A percentile compares a stretch with the other conserved stretches of the same genome.
Conservation (phyloP, 2,888 invertebrate genomes). For the Lamellibrachia satsuma region DNA sequence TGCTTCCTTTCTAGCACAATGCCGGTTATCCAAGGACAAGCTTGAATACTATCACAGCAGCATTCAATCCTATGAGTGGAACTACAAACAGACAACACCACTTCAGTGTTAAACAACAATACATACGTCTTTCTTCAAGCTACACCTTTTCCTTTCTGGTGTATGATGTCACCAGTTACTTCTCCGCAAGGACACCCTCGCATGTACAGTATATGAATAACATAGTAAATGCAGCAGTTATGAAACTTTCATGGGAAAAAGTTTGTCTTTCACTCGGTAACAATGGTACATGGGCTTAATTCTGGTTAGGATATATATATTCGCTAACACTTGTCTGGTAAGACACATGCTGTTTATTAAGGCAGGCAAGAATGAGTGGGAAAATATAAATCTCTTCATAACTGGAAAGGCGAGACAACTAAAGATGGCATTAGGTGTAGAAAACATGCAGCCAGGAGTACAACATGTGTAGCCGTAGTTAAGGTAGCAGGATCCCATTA, state of each 20-base stretch:
- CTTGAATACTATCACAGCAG: constrained; percentile 86
- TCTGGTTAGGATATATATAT: background rate
- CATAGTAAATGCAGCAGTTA: background rate
- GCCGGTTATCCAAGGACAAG: constrained; percentile 79
- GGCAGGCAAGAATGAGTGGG: background rate
- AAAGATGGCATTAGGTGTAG: no score
- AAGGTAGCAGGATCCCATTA: no score
- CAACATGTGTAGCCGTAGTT: no score
- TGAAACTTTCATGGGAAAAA: background rate
- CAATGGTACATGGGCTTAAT: background rate
- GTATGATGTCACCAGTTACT: background rate
- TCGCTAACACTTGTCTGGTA: background rate
- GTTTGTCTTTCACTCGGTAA: background rate
- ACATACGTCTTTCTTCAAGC: background rate
- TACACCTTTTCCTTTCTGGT: background rate
- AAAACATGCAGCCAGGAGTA: no score
- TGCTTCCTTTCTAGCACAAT: background rate
- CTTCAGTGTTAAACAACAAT: background rate
- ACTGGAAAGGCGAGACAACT: no score
- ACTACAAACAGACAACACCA: constrained; percentile 77
- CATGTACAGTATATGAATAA: background rate
- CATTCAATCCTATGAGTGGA: constrained; percentile 91
- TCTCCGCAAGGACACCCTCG: background rate
- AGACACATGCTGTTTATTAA: background rate
- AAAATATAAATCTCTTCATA: background rate